phyloP scores from a whole-genome alignment of 2,888 invertebrate genomes.

The Drosophila tanythrix region DNA sequence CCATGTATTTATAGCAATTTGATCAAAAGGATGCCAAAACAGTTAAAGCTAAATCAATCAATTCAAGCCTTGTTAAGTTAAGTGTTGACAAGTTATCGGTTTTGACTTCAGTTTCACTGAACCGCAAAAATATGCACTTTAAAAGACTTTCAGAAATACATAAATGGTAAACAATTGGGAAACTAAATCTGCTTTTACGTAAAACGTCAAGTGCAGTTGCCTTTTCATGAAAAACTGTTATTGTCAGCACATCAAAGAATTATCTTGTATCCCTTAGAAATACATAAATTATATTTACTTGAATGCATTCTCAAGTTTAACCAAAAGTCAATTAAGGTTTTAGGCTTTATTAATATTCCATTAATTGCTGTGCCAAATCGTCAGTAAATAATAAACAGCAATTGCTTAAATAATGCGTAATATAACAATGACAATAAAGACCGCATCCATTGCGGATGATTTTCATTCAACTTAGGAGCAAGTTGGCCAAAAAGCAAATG shows the following conservation, averaged over 20 bases:
- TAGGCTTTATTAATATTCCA: slow-evolving; percentile 34
- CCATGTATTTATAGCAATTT: slow-evolving; percentile 26
- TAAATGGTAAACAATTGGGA: slow-evolving; percentile 24
- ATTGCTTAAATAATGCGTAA: slow-evolving; percentile 49
- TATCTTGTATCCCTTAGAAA: background rate
- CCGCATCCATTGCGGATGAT: slow-evolving; percentile 13
- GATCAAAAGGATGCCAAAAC: slow-evolving; percentile 12
- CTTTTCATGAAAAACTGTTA: slow-evolving; percentile 1
- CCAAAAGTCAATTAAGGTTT: slow-evolving; percentile 38
- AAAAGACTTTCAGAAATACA: slow-evolving; percentile 33
- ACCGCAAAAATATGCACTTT: slow-evolving; percentile 36
- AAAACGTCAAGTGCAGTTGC: slow-evolving; percentile 37
- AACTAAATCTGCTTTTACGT: slow-evolving; percentile 41
- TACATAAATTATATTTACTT: slow-evolving; percentile 1
- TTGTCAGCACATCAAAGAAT: background rate
- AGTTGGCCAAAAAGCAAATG: slow-evolving; percentile 27
- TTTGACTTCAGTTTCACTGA: slow-evolving; percentile 26
- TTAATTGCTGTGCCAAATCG: slow-evolving; percentile 21
- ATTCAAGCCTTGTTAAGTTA: background rate
- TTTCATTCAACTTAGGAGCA: background rate
- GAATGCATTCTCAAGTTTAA: background rate
- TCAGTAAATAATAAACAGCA: slow-evolving; percentile 31
- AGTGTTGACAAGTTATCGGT: slow-evolving; percentile 34
- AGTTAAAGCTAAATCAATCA: slow-evolving; percentile 26
- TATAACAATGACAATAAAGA: slow-evolving; percentile 14